Conservation (phyloP, 1,140 invertebrate genomes). For the Anoplolepis gracilipes region DNA sequence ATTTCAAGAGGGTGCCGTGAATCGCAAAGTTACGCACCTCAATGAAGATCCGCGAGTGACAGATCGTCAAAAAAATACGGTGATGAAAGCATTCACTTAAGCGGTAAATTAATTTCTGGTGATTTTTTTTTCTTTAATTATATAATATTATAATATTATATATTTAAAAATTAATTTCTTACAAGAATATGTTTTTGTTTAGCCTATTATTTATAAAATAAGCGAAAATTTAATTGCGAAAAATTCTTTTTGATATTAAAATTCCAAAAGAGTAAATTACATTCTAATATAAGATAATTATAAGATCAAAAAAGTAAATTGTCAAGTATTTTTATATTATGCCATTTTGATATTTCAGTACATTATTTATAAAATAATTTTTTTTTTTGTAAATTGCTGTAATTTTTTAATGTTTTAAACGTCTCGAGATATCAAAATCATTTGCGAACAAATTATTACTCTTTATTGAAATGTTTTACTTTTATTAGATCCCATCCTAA, state of each 20-base stretch:
- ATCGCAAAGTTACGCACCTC: not conserved
- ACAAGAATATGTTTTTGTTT: not conserved
- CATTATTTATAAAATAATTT: not conserved
- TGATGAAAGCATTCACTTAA: not conserved
- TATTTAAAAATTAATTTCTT: not conserved
- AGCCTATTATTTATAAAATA: not conserved
- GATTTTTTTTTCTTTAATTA: not conserved
- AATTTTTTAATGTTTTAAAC: not conserved
- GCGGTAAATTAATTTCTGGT: not conserved
- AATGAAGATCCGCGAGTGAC: not conserved
- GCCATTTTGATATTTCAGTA: not conserved
- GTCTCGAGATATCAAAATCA: not conserved
- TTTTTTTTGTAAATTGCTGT: not conserved
- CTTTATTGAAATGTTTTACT: conserved; percentile 31
- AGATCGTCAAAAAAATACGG: not conserved
- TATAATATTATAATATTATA: not conserved
- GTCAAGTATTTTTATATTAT: not conserved
- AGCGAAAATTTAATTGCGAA: not conserved
- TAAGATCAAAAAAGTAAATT: not conserved
- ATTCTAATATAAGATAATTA: not conserved
- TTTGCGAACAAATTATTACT: conserved; percentile 3
- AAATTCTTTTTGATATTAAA: not conserved
- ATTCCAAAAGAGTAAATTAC: too few relatives aligned
- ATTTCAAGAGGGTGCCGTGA: not conserved
- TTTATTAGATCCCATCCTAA: not conserved